A percentile compares a stretch with the other conserved stretches of the same genome.
Conservation (phyloP, 2,113 vertebrate species). For the Geococcyx californianus region DNA sequence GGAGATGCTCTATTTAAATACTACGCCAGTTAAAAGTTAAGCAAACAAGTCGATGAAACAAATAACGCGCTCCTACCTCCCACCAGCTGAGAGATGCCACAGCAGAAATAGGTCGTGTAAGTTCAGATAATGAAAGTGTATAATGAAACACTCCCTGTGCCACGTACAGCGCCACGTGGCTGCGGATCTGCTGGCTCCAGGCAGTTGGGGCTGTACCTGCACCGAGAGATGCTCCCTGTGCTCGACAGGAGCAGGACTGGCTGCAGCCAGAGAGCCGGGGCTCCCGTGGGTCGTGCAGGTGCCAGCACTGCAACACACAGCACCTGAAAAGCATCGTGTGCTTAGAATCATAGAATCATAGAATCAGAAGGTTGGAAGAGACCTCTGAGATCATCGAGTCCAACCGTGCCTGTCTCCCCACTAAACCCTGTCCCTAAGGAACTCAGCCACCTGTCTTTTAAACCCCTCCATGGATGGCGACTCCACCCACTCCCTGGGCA, state of each 20-base stretch:
- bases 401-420: too few species aligned
- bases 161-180: background rate
- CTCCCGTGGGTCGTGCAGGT: fast-evolving
- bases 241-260: background rate
- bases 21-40: background rate
- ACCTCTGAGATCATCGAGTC: too few species aligned
- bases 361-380: too few species aligned
- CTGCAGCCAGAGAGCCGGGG: fast-evolving
- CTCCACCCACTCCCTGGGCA: too few species aligned
- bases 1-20: conserved; percentile 2
- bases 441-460: too few species aligned
- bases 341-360: too few species aligned
- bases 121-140: background rate
- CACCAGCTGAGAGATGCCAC: fast-evolving
- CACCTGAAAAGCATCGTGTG: fast-evolving
- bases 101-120: background rate
- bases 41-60: background rate
- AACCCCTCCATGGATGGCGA: too few species aligned
- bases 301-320: fast-evolving
- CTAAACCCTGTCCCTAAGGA: too few species aligned
- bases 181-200: fast-evolving
- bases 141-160: background rate
- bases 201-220: background rate
- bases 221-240: background rate
- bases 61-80: background rate